Conservation (phyloP, 2,113 vertebrate genomes). For the Ophthalmolycus amberensis region DNA sequence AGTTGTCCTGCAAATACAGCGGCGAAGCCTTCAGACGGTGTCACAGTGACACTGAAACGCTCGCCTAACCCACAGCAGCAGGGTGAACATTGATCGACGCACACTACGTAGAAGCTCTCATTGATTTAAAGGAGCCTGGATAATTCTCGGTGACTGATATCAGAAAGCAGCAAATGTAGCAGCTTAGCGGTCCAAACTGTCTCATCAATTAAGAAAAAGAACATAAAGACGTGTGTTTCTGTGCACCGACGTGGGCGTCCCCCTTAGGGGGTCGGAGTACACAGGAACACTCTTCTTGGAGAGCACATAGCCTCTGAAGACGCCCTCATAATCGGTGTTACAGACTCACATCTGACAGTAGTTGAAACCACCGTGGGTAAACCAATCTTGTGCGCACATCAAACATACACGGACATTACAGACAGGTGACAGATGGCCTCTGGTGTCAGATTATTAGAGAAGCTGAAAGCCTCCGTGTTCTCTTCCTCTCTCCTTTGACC, state of each 20-base stretch:
- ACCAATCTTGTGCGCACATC: not conserved
- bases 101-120: not conserved
- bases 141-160: not conserved
- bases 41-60: not conserved
- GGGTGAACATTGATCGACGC: not conserved
- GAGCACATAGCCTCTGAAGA: not conserved
- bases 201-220: not conserved
- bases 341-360: not conserved
- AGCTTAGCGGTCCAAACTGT: not conserved
- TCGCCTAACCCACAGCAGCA: not conserved
- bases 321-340: slow-evolving; percentile 18
- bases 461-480: not conserved
- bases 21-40: not conserved
- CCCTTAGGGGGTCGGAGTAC: not conserved
- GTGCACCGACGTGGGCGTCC: not conserved
- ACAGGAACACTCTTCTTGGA: not conserved
- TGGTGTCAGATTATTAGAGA: slow-evolving; percentile 25
- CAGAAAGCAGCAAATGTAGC: not conserved
- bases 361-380: not conserved
- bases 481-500: not conserved
- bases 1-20: not conserved
- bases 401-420: not conserved
- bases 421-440: slow-evolving; percentile 31
- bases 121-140: slow-evolving; percentile 3
- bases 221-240: not conserved